These are phyloP conservation scores for Lepidochitona cinerea DNA, from an alignment of 2,888 invertebrate genomes.

Conservation along the genomic window DNA sequence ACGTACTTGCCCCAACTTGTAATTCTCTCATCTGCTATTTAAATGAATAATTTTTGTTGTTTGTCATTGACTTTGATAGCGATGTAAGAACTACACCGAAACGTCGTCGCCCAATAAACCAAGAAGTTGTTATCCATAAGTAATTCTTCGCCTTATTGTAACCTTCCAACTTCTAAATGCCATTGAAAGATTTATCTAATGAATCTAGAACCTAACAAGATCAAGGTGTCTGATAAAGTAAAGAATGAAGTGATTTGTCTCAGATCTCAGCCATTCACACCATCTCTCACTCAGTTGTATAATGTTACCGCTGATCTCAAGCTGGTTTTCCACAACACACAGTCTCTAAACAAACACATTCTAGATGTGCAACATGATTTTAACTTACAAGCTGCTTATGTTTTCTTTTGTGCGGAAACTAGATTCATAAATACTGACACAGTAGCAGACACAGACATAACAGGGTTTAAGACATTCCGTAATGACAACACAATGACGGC, in stretches of 20 bases:
- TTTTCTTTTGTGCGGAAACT: conserved; percentile 26
- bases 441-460: background rate
- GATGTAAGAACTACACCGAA: too few species aligned
- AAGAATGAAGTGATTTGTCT: conserved; percentile 13
- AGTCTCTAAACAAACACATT: background rate
- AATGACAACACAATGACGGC: conserved; percentile 8
- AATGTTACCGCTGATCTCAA: background rate
- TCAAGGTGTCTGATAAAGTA: too few species aligned
- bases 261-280: background rate
- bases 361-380: background rate
- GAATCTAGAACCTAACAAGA: conserved; percentile 14
- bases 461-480: background rate
- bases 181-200: conserved; percentile 17
- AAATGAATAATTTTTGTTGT: too few species aligned
- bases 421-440: conserved; percentile 15
- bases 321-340: conserved; percentile 25
- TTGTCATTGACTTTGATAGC: too few species aligned
- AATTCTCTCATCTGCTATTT: too few species aligned
- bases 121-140: too few species aligned
- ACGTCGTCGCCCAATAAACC: too few species aligned
- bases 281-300: conserved; percentile 8
- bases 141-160: too few species aligned
- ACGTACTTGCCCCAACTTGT: too few species aligned
- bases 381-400: conserved; percentile 8
- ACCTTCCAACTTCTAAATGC: too few species aligned